Evolutionary conservation across 2,113 vertebrate genomes (phyloP).

Genomic region (Butorides virescens): DNA sequence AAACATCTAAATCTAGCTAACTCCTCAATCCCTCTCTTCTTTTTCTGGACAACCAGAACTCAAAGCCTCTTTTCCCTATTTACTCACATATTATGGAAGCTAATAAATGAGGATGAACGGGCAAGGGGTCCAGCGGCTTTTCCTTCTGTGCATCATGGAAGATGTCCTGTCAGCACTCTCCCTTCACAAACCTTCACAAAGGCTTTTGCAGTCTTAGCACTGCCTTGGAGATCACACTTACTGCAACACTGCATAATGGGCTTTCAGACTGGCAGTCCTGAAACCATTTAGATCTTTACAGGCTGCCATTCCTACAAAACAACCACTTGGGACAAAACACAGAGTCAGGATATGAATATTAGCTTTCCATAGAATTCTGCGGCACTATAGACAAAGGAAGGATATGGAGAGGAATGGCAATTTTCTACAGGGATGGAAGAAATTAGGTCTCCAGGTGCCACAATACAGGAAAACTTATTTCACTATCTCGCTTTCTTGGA

Average conservation of each 20-base stretch:
- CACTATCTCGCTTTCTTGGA: neutral
- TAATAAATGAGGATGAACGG: neutral
- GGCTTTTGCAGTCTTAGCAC: neutral
- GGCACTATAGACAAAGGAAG: neutral
- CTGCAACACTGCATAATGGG: neutral
- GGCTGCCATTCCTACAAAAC: neutral
- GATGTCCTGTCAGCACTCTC: neutral
- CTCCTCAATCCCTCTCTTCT: neutral
- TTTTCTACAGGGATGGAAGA: neutral
- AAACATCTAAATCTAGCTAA: neutral
- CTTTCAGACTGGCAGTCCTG: neutral
- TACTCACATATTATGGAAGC: neutral
- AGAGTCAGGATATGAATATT: neutral
- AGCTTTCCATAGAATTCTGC: neutral
- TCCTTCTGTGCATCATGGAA: neutral
- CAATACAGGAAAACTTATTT: neutral
- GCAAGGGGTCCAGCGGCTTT: neutral
- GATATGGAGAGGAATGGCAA: neutral
- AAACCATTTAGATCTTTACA: neutral
- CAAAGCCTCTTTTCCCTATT: neutral
- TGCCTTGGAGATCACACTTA: neutral
- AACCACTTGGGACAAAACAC: neutral
- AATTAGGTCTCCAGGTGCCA: neutral
- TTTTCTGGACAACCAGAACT: neutral
- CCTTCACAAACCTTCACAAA: neutral